Evolutionary conservation across 92 coral and sea anemone genomes (phyloP).

Genomic region (Plumapathes pennacea): DNA sequence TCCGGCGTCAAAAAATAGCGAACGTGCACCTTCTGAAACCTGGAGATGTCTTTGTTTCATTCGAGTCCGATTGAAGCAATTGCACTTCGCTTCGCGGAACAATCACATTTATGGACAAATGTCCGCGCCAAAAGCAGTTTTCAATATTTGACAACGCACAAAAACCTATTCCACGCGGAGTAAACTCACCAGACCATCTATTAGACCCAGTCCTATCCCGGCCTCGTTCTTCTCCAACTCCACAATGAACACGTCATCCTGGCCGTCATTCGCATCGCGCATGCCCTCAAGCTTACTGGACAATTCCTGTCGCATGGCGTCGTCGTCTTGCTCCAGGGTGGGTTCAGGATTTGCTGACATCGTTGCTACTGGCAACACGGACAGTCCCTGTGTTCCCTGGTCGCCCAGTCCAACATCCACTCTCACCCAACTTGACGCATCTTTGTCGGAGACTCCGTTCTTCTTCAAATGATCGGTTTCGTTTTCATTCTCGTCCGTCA

Average conservation of each 20-base stretch:
- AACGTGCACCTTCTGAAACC: too few relatives aligned
- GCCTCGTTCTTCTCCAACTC: slow-evolving; percentile 78
- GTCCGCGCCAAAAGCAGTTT: too few relatives aligned
- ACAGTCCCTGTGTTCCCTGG: too few relatives aligned
- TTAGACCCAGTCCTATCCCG: slow-evolving; percentile 94
- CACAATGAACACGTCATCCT: slow-evolving; percentile 98
- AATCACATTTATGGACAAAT: too few relatives aligned
- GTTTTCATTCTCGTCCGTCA: slow-evolving; percentile 73
- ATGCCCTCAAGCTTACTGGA: slow-evolving; percentile 81
- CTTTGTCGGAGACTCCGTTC: slow-evolving; percentile 32
- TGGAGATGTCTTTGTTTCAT: too few relatives aligned
- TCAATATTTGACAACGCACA: too few relatives aligned
- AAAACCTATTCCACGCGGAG: too few relatives aligned
- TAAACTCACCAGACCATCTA: slow-evolving; percentile 92
- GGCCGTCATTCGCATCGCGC: slow-evolving; percentile 86
- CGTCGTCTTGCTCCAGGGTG: neutral
- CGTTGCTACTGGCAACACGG: slow-evolving; percentile 68
- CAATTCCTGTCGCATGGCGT: too few relatives aligned
- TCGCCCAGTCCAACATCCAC: slow-evolving; percentile 58
- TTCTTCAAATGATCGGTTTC: slow-evolving; percentile 18
- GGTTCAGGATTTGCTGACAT: neutral
- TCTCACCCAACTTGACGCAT: slow-evolving; percentile 71
- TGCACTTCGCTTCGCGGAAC: too few relatives aligned
- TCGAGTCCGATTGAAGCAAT: too few relatives aligned
- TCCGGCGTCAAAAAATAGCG: too few relatives aligned